Percentiles rank a stretch among this genome's conserved stretches.
These are phyloP conservation scores for Tetragnatha versicolor DNA, from an alignment of 1,140 invertebrate genomes.

Conservation along the genomic window DNA sequence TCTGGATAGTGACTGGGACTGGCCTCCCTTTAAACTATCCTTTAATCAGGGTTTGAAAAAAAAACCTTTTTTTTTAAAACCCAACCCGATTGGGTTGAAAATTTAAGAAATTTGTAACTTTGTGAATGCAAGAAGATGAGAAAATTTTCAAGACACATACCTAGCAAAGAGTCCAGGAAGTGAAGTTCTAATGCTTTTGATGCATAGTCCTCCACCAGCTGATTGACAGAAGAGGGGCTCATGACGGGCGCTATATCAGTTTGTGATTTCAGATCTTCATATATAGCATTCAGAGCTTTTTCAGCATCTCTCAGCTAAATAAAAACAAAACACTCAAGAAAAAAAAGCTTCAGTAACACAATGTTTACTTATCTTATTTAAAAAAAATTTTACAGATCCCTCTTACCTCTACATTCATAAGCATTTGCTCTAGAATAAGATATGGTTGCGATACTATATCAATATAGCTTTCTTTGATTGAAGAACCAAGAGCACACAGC, in stretches of 20 bases:
- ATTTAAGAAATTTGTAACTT: too few species aligned
- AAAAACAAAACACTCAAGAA: background rate
- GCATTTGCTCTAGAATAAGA: slow-evolving; percentile 47
- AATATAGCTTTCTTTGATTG: slow-evolving; percentile 10
- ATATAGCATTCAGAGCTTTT: slow-evolving; percentile 32
- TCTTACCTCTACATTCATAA: slow-evolving; percentile 52
- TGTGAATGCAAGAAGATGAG: too few species aligned
- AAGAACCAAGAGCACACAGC: slow-evolving; percentile 28
- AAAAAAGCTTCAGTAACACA: background rate
- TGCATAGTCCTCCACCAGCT: slow-evolving; percentile 49
- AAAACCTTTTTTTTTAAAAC: too few species aligned
- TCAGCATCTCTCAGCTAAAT: slow-evolving; percentile 46
- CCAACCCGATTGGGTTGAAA: too few species aligned
- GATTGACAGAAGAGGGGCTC: slow-evolving; percentile 25
- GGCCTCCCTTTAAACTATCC: too few species aligned
- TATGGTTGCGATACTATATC: slow-evolving; percentile 37
- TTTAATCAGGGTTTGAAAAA: too few species aligned
- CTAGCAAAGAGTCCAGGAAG: slow-evolving; percentile 44
- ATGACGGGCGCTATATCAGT: slow-evolving; percentile 18
- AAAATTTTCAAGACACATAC: slow-evolving; percentile 9
- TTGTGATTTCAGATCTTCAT: background rate
- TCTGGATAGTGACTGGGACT: too few species aligned
- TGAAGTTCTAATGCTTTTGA: slow-evolving; percentile 46
- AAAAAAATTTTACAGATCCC: background rate
- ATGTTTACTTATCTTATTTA: background rate